A percentile compares a stretch with the other conserved stretches of the same genome.
phyloP scores from a whole-genome alignment of 2,888 invertebrate genomes.

The Hydroisotoma schaefferi region DNA sequence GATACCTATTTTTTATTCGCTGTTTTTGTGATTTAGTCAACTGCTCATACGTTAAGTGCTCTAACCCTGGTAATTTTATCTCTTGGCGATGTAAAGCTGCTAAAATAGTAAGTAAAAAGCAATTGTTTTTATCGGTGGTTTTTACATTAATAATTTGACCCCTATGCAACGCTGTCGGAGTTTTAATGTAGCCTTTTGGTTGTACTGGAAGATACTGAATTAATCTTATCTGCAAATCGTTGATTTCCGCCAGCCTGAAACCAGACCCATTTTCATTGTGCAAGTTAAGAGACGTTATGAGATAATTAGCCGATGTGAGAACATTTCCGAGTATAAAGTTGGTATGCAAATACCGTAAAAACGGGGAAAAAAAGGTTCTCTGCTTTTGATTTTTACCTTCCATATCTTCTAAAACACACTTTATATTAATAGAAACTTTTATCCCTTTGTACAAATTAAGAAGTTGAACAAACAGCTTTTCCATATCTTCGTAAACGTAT shows the following conservation, averaged over 20 bases:
- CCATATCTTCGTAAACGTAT: neutral
- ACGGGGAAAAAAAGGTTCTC: slow-evolving; percentile 1
- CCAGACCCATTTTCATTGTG: neutral
- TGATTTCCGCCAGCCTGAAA: neutral
- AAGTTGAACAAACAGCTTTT: neutral
- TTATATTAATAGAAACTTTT: neutral
- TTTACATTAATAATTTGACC: slow-evolving; percentile 1
- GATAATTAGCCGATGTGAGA: neutral
- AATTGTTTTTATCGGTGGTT: neutral
- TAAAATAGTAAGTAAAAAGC: neutral
- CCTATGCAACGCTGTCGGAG: neutral
- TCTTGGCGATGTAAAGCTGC: neutral
- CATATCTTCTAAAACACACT: neutral
- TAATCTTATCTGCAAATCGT: neutral
- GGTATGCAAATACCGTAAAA: neutral
- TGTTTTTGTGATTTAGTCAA: too few relatives aligned
- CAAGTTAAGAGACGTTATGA: slow-evolving; percentile 2
- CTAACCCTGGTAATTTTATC: neutral
- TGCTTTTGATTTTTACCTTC: neutral
- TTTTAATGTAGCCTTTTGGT: neutral
- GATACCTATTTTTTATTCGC: neutral
- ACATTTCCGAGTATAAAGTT: neutral
- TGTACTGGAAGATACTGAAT: neutral
- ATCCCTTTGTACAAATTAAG: neutral
- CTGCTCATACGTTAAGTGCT: too few relatives aligned